These are phyloP conservation scores for Pristionchus entomophagus DNA, from an alignment of 2,888 invertebrate species.

Conservation along the genomic window DNA sequence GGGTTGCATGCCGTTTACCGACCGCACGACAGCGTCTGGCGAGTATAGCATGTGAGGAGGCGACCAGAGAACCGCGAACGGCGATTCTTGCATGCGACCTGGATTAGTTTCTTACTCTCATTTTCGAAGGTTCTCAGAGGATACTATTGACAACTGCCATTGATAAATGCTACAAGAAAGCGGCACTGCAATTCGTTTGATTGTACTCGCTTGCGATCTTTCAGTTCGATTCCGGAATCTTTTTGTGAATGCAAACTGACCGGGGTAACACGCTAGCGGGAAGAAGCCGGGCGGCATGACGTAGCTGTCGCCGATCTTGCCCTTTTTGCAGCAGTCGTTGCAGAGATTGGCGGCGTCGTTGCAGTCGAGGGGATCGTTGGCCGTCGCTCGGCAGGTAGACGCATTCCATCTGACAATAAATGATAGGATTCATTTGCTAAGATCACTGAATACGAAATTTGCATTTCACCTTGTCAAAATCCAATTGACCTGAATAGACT, in stretches of 20 bases:
- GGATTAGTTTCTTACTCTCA: too few relatives aligned
- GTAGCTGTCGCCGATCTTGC: background rate
- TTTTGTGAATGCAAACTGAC: too few relatives aligned
- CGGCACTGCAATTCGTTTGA: too few relatives aligned
- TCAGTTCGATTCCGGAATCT: too few relatives aligned
- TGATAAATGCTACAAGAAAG: too few relatives aligned
- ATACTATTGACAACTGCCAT: too few relatives aligned
- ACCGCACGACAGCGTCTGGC: slow-evolving; percentile 57
- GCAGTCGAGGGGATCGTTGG: slow-evolving; percentile 58
- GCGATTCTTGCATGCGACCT: slow-evolving; percentile 58
- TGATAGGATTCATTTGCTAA: too few relatives aligned
- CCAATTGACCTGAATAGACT: too few relatives aligned
- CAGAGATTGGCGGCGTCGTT: slow-evolving; percentile 61
- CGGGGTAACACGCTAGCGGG: slow-evolving; percentile 64
- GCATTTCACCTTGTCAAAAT: too few relatives aligned
- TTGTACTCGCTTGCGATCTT: too few relatives aligned
- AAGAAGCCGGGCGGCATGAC: slow-evolving; percentile 63
- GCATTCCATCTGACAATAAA: slow-evolving; percentile 42
- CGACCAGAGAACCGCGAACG: slow-evolving; percentile 63
- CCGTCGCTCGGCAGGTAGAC: slow-evolving; percentile 1
- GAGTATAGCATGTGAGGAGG: slow-evolving; percentile 67
- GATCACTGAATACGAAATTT: too few relatives aligned
- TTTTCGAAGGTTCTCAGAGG: too few relatives aligned
- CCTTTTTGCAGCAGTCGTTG: slow-evolving; percentile 61
- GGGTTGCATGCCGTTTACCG: slow-evolving; percentile 57